These are phyloP conservation scores for Stenolophus ochropezus DNA, from an alignment of 2,888 invertebrate species.

Conservation along the genomic window DNA sequence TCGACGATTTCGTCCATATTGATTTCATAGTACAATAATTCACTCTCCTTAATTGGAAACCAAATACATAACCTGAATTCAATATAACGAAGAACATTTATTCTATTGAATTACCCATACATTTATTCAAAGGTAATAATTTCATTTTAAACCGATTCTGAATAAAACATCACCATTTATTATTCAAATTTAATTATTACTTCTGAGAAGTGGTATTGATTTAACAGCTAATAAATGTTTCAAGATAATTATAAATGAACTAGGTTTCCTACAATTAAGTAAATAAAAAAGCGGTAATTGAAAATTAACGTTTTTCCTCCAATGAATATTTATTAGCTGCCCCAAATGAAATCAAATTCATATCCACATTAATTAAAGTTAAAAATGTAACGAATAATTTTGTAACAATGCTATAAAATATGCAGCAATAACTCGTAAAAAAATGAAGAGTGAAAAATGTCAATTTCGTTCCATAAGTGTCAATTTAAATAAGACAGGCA, in stretches of 20 bases:
- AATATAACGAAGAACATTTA: not conserved
- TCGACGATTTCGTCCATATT: no score
- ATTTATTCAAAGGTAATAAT: not conserved
- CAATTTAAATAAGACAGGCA: no score
- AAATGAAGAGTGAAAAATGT: no score
- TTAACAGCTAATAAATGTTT: conserved; percentile 1
- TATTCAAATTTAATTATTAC: conserved; percentile 22
- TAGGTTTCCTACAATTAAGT: not conserved
- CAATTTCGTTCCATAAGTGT: no score
- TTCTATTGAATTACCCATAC: not conserved
- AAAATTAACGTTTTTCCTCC: not conserved
- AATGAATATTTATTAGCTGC: not conserved
- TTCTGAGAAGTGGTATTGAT: conserved; percentile 1
- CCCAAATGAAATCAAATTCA: not conserved
- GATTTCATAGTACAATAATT: not conserved
- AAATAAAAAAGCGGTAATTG: not conserved
- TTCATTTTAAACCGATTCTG: conserved; percentile 4
- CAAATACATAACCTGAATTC: not conserved
- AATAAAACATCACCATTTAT: conserved; percentile 14
- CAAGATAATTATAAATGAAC: not conserved
- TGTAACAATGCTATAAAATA: no score
- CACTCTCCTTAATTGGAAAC: not conserved
- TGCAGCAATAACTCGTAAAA: no score
- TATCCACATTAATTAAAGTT: no score
- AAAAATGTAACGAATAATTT: no score